Evolutionary conservation across 35 echinoderm and acorn worm species (phyloP), one percentile per base, ranked within the genome.

Genomic region (Chiridota heheva): DNA sequence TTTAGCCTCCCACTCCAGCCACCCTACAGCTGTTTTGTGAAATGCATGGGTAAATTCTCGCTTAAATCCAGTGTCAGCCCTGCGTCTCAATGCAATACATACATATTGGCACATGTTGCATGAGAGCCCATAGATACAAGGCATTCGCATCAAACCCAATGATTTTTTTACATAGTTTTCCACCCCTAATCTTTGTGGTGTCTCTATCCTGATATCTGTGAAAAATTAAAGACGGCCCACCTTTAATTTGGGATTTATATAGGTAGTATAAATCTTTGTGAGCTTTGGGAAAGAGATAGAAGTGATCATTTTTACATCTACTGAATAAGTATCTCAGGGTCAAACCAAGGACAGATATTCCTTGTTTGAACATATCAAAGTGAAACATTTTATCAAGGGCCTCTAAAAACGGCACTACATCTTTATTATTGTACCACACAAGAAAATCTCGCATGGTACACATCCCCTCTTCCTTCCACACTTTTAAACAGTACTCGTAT

Each of bases 51-150:
- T 87, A 31, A 44, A 55, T 40, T 82, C 64, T 10, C 51, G 37
- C n/a, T 64, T 78, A 29, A 86, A 86, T 5, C 40, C 58, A 16
- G 29, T 44, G 3, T 86, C 63, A 32, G 22, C 39, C 40, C 35
- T 75, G 15, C 87, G 63, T 37, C 87, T 73, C n/a, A 77, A 26
- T 38, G 45, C 72, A 44, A n/a, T n/a, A n/a, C n/a, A 62, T 58
- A 2, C 87, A 78, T 20, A 58, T 83, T 18, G 86, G 86, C 86
- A 89, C 81, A 7, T 79, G 60, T 34, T 88, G 85, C 85, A 88
- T 88, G 1, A 75, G 16, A 15, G 69, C 51, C 70, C 27, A 60
- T n/a, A 86, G 60, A 32, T 77, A 86, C 0, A 86, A 59, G 10
- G 83, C 83, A 37, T 86, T 86, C 51, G 83, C 83, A 64, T 86